Evolutionary conservation across 2,113 vertebrate species (phyloP).

Genomic region (Boleophthalmus pectinirostris): DNA sequence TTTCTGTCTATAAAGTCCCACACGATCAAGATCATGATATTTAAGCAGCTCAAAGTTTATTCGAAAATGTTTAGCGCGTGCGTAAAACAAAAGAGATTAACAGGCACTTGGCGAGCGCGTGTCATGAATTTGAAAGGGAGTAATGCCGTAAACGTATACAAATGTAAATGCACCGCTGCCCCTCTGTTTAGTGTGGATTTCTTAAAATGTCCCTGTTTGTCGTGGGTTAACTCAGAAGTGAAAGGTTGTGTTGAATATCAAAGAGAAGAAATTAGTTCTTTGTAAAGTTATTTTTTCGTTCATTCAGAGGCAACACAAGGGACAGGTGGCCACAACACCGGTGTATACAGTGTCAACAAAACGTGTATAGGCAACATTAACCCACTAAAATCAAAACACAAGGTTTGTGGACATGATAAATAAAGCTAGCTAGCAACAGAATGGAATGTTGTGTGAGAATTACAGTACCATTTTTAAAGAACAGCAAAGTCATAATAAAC

Average conservation of each 20-base stretch:
- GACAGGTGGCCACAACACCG: slow-evolving; percentile 67
- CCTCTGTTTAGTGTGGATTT: not conserved
- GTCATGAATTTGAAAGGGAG: not conserved
- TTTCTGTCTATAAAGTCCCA: not conserved
- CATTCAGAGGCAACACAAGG: slow-evolving; percentile 48
- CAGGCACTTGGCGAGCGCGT: not conserved
- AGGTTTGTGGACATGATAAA: slow-evolving; percentile 78
- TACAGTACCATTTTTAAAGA: not conserved
- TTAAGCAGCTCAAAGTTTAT: not conserved
- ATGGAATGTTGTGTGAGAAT: slow-evolving; percentile 14
- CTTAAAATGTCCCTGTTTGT: not conserved
- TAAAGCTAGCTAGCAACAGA: slow-evolving; percentile 42
- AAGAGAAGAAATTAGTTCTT: slow-evolving; percentile 30
- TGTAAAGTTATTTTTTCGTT: slow-evolving; percentile 41
- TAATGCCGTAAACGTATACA: not conserved
- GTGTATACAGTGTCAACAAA: slow-evolving; percentile 78
- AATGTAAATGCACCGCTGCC: not conserved
- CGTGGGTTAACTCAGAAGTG: not conserved
- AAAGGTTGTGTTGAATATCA: slow-evolving; percentile 26
- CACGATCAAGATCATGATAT: not conserved
- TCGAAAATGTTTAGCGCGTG: not conserved
- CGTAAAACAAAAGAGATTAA: not conserved
- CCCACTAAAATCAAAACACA: slow-evolving; percentile 68
- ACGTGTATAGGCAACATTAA: slow-evolving; percentile 75
- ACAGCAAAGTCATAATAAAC: not conserved